A percentile compares a stretch with the other conserved stretches of the same genome.
Conservation (phyloP, 2,888 invertebrate genomes). For the Drosophila picticornis region DNA sequence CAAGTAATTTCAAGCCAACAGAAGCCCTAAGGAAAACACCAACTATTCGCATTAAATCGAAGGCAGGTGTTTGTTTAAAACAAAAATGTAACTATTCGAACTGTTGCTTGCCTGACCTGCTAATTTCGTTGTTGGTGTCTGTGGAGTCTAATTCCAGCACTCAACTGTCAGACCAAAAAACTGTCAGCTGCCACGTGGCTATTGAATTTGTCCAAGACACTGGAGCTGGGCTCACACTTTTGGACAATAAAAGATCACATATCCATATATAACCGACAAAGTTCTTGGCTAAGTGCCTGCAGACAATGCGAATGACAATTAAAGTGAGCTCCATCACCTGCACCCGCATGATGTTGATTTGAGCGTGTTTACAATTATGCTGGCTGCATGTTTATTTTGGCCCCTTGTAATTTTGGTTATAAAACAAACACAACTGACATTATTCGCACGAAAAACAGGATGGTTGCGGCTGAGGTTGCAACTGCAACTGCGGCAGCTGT, state of each 20-base stretch:
- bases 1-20: slow-evolving; percentile 4
- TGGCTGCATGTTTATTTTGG: slow-evolving; percentile 48
- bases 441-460: slow-evolving; percentile 79
- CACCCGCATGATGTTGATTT: slow-evolving; percentile 16
- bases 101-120: slow-evolving; percentile 19
- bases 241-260: neutral
- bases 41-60: slow-evolving; percentile 15
- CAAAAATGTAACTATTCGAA: slow-evolving; percentile 19
- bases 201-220: slow-evolving; percentile 8
- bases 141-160: slow-evolving; percentile 35
- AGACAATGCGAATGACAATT: neutral
- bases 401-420: slow-evolving; percentile 69
- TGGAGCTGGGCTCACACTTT: slow-evolving; percentile 6
- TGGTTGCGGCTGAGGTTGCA: slow-evolving; percentile 42
- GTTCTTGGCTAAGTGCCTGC: slow-evolving; percentile 23
- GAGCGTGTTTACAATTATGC: slow-evolving; percentile 53
- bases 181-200: slow-evolving; percentile 38
- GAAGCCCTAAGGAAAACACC: slow-evolving; percentile 26
- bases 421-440: slow-evolving; percentile 81
- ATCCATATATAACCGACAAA: slow-evolving; percentile 1
- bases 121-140: slow-evolving; percentile 28
- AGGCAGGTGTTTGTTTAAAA: slow-evolving; percentile 64
- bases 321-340: neutral
- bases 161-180: slow-evolving; percentile 24
- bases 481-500: slow-evolving; percentile 66